phyloP scores from a whole-genome alignment of 1,140 invertebrate genomes.

The Gryllus bimaculatus region DNA sequence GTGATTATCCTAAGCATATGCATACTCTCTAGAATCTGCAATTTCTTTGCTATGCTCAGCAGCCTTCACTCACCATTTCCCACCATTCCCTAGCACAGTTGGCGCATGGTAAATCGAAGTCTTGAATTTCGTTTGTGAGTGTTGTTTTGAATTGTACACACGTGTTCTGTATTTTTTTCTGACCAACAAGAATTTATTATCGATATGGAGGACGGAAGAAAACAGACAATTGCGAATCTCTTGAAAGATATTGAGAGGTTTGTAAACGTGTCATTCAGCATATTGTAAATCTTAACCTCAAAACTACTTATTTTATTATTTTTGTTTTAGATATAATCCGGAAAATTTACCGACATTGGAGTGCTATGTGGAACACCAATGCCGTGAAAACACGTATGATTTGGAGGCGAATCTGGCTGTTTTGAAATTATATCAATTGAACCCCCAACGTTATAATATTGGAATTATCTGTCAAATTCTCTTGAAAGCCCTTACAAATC shows the following conservation, averaged over 20 bases:
- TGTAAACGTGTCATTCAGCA: no score
- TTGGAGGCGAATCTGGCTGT: conserved; percentile 93
- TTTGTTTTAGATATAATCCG: conserved; percentile 75
- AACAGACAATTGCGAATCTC: not conserved
- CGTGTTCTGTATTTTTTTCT: no score
- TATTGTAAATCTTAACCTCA: no score
- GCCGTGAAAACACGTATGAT: conserved; percentile 88
- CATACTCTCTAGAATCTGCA: no score
- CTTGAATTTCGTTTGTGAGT: no score
- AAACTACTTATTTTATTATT: conserved; percentile 18
- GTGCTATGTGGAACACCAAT: conserved; percentile 86
- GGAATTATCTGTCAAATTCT: conserved; percentile 78
- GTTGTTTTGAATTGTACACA: no score
- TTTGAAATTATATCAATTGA: conserved; percentile 85
- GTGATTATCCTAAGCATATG: no score
- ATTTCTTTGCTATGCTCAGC: no score
- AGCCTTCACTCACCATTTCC: no score
- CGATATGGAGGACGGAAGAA: not conserved
- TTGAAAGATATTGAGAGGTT: not conserved
- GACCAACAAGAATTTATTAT: no score
- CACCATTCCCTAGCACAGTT: no score
- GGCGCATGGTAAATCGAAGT: no score
- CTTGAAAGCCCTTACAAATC: conserved; percentile 88
- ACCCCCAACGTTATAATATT: conserved; percentile 77
- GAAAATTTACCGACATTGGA: conserved; percentile 83